Conservation (phyloP, 1,140 invertebrate genomes). For the Megalonaias nervosa region DNA sequence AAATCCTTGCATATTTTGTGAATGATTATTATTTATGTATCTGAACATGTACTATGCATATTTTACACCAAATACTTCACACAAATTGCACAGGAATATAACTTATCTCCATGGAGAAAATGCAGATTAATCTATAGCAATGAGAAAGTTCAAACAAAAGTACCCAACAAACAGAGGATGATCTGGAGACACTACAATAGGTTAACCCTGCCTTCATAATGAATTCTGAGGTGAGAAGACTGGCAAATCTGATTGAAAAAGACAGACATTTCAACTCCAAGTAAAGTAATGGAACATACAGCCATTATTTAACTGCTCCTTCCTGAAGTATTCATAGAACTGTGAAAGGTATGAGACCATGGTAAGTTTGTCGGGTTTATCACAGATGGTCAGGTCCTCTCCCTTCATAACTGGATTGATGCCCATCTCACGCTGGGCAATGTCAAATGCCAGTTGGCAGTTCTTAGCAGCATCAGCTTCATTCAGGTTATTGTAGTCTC, state of each 20-base stretch:
- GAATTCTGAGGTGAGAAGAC: neutral
- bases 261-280: neutral
- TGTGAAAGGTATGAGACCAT: slow-evolving; percentile 90
- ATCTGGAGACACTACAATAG: neutral
- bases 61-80: too few species aligned
- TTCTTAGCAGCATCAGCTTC: slow-evolving; percentile 79
- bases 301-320: slow-evolving; percentile 37
- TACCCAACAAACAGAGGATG: too few species aligned
- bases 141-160: too few species aligned
- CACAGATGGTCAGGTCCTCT: slow-evolving; percentile 83
- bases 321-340: slow-evolving; percentile 80
- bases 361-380: slow-evolving; percentile 81
- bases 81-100: too few species aligned
- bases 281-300: neutral
- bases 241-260: neutral
- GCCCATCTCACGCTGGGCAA: slow-evolving; percentile 83
- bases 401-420: slow-evolving; percentile 87
- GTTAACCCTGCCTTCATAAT: neutral
- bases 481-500: slow-evolving; percentile 79
- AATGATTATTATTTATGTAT: too few species aligned
- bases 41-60: too few species aligned
- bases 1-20: too few species aligned
- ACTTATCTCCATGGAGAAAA: too few species aligned
- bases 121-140: too few species aligned
- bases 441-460: slow-evolving; percentile 87